Conservation (phyloP, 2,797 vertebrate genomes). For the Urocyon cinereoargenteus region DNA sequence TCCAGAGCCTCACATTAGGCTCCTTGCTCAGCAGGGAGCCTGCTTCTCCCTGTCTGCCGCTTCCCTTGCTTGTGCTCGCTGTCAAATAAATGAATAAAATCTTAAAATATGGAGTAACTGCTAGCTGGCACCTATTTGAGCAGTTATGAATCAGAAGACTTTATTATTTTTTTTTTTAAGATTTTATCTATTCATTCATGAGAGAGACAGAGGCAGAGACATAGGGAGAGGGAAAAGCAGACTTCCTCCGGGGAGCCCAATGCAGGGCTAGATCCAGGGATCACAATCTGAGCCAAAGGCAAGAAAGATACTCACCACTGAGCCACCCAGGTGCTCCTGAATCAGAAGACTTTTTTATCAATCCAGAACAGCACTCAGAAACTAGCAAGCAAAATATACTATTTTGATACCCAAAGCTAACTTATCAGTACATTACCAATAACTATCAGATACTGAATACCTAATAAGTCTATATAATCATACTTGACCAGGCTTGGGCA, state of each 20-base stretch:
- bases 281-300: too few species aligned
- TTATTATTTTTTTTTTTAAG: neutral
- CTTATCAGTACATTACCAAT: conserved; percentile 37
- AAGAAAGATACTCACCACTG: too few species aligned
- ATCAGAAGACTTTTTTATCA: conserved; percentile 54
- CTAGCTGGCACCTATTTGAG: conserved; percentile 27
- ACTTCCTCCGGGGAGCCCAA: too few species aligned
- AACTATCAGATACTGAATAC: conserved; percentile 28
- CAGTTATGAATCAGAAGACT: conserved; percentile 59
- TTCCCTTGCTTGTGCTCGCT: too few species aligned
- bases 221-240: too few species aligned
- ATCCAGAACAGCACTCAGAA: conserved; percentile 33
- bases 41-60: too few species aligned
- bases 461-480: conserved; percentile 32
- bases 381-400: conserved; percentile 55
- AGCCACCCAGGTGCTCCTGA: neutral
- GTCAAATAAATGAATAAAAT: too few species aligned
- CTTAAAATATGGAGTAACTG: conserved; percentile 59
- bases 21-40: too few species aligned
- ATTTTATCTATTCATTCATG: too few species aligned
- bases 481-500: conserved; percentile 17
- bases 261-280: too few species aligned
- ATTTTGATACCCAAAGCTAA: conserved; percentile 62
- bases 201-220: too few species aligned
- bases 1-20: too few species aligned